Evolutionary conservation across 2,113 vertebrate species (phyloP), one percentile per base, ranked within the genome.

Genomic region (Rhadina sibilatrix): DNA sequence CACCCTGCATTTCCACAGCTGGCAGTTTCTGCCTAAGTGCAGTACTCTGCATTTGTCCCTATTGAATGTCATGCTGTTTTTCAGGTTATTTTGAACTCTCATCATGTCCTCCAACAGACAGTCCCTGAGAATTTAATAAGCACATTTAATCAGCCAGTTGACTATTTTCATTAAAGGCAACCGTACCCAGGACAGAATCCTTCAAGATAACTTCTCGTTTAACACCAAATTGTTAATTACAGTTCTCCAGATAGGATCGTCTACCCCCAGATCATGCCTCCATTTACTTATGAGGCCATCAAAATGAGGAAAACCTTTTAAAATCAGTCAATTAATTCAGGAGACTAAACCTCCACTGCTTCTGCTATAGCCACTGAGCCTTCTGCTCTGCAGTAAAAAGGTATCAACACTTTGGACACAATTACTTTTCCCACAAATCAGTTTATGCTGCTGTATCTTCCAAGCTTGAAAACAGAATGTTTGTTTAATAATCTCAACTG

Each of bases 111-210:
- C 63, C 66, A 94, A 90, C 71, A 96, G n/a, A 92, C 0, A 65
- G 42, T n/a, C 64, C 69, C 70, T 22, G 12, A 78, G 80, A 95
- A 90, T 81, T 87, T 89, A 95, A 83, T 74, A 94, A 63, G 76
- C 38, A 59, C 79, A 70, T 89, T 92, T 81, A 63, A 97, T 81
- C 59, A 90, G 50, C 10, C 59, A 89, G 69, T 9, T 87, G 83
- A 89, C 72, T 47, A 70, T 28, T 89, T 90, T 85, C 89, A 78
- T 70, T 77, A 87, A 92, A 94, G 52, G 52, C 47, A 91, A 87
- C 30, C 0, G 0, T 42, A 83, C 27, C 33, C 79, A 87, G 47
- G 38, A 84, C 53, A 79, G 47, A 93, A 78, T 33, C 27, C 27
- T 89, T 79, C 44, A 78, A 75, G 15, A 9, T 56, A 94, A 65